phyloP scores from a whole-genome alignment of 2,797 vertebrate species.

The Clarias fuscus region DNA sequence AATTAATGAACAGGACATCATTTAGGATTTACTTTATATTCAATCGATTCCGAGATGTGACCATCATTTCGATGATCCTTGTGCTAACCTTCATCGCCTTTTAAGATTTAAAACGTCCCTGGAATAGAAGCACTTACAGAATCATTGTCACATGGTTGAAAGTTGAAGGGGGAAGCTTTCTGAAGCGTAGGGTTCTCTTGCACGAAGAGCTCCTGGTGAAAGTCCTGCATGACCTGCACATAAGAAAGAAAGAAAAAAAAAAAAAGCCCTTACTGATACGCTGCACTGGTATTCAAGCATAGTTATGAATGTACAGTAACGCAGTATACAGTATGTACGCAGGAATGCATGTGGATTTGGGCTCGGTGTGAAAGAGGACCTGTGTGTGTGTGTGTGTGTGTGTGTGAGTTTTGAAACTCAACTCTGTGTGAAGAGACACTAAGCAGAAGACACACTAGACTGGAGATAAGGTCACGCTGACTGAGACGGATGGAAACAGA shows the following conservation, averaged over 20 bases:
- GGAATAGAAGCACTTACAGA: conserved; percentile 73
- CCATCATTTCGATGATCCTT: no score
- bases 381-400: conserved; percentile 21
- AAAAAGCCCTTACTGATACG: no score
- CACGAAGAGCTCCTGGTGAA: conserved; percentile 88
- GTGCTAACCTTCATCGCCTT: no score
- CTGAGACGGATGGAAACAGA: conserved; percentile 57
- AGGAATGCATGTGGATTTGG: not conserved
- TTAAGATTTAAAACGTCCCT: not conserved
- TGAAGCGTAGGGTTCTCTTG: conserved; percentile 88
- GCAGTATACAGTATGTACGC: not conserved
- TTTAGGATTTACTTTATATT: not conserved
- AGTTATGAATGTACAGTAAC: not conserved
- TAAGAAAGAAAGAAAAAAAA: conserved; percentile 33
- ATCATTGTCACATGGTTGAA: conserved; percentile 88
- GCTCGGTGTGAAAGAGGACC: conserved; percentile 5
- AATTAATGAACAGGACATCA: not conserved
- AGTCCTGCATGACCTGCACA: conserved; percentile 84
- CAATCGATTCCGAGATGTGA: no score
- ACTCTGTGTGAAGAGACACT: conserved; percentile 41
- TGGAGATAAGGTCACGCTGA: conserved; percentile 46
- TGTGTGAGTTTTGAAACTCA: conserved; percentile 34
- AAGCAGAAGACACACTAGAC: conserved; percentile 46
- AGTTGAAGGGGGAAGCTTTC: conserved; percentile 81
- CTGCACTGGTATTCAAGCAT: not conserved